These are phyloP conservation scores for Anthopleura sola DNA, from an alignment of 64 coral and sea anemone genomes.

Conservation along the genomic window DNA sequence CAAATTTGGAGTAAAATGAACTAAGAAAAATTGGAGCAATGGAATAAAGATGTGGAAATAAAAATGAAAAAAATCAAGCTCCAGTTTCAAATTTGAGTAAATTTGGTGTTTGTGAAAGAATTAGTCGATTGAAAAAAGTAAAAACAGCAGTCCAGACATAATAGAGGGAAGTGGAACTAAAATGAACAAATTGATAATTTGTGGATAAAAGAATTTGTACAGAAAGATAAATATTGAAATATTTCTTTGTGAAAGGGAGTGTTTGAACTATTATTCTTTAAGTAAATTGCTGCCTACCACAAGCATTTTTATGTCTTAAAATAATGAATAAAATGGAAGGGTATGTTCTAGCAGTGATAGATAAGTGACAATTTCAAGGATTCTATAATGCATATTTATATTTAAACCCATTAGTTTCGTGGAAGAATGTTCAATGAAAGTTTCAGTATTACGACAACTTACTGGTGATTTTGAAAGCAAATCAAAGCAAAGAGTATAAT, in stretches of 20 bases:
- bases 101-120: no score
- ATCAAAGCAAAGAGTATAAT: not conserved
- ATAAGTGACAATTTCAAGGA: not conserved
- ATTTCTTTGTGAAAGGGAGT: not conserved
- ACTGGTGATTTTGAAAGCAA: not conserved
- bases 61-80: not conserved
- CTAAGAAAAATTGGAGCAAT: no score
- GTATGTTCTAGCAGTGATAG: not conserved
- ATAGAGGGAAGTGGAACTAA: not conserved
- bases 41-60: not conserved
- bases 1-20: no score
- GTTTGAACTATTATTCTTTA: not conserved
- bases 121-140: no score
- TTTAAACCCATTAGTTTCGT: not conserved
- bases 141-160: no score
- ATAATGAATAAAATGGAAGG: not conserved
- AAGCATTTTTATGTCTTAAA: not conserved
- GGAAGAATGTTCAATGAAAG: not conserved
- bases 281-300: not conserved
- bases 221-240: not conserved
- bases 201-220: not conserved
- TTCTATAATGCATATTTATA: not conserved
- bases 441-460: not conserved
- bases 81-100: not conserved
- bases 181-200: not conserved